A percentile compares a stretch with the other conserved stretches of the same genome.
Conservation (phyloP, 2,797 vertebrate genomes). For the Lerista edwardsae region DNA sequence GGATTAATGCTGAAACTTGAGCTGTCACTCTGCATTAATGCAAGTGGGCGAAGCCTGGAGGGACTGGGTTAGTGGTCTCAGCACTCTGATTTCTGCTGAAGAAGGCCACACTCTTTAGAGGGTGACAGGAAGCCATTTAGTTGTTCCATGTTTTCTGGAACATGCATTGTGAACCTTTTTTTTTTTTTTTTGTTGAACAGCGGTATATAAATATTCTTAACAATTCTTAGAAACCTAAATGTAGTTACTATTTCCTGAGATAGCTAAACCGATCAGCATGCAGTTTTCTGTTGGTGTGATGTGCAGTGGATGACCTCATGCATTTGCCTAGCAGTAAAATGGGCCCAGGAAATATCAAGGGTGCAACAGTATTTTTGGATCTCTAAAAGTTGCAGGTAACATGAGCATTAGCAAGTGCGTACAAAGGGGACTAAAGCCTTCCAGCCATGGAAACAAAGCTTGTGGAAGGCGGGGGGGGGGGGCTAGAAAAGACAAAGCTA, state of each 20-base stretch:
- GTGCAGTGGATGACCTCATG: background rate
- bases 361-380: background rate
- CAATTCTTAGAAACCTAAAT: constrained; percentile 2
- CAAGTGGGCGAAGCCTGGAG: rapidly evolving
- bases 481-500: background rate
- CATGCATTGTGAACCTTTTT: too few relatives aligned
- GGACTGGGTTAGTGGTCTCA: background rate
- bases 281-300: background rate
- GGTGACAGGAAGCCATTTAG: too few relatives aligned
- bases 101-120: background rate
- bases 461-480: background rate
- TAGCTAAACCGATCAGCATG: background rate
- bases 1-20: constrained; percentile 15
- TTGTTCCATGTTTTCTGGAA: too few relatives aligned
- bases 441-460: background rate
- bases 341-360: background rate
- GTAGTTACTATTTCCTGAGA: background rate
- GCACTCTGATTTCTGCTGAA: background rate
- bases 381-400: background rate
- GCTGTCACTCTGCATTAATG: constrained; percentile 32
- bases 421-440: constrained; percentile 3
- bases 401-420: constrained; percentile 6
- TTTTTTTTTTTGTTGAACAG: too few relatives aligned
- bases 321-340: background rate
- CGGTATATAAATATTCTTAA: too few relatives aligned